Base-by-base conservation (phyloP, 2,888 invertebrate species). In the Melanargia galathea region DNA sequence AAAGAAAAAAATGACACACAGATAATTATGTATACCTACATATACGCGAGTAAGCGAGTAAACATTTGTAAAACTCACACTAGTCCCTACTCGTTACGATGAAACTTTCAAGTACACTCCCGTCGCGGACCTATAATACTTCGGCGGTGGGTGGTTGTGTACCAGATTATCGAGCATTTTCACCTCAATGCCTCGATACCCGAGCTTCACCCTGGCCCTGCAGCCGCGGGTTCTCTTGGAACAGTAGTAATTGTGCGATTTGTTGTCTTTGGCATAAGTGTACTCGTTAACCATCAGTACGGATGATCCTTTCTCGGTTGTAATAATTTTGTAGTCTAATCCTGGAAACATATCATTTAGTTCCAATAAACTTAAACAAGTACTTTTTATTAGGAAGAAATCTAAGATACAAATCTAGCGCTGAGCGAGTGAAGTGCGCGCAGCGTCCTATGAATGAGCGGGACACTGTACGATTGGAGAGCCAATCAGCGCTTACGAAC, bases 271-370 rank as follows among this genome's bases (percentile, higher is more conserved):
- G 0, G 72, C 70, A 38, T 69, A 78, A 0, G 79, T 79, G 52
- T 69, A 78, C 0, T 66, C 66, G n/a, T 74, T 71, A 30, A 76
- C 33, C 78, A 79, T 74, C 7, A 81, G 55, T 6, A 78, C 52
- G 33, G 61, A 26, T 40, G 61, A 26, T 40, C 65, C 64, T 20
- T 72, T 74, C 0, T 69, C 69, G n/a, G 66, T 68, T 26, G 16
- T 45, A 38, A 66, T 60, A 40, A 66, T 49, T 20, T 63, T 38
- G 40, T 62, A 66, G 16, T 65, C 30, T 30, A 57, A 45, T 11
- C 40, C 67, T 67, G 64, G 40, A 67, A 67, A 46, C 24, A n/a
- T n/a, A n/a, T n/a, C n/a, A n/a, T n/a, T n/a, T n/a, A n/a, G n/a
- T n/a, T n/a, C n/a, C n/a, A n/a, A n/a, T n/a, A n/a, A n/a, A n/a